A percentile compares a stretch with the other conserved stretches of the same genome.
These are phyloP conservation scores for Ametastegia equiseti DNA, from an alignment of 2,888 invertebrate species.

Conservation along the genomic window DNA sequence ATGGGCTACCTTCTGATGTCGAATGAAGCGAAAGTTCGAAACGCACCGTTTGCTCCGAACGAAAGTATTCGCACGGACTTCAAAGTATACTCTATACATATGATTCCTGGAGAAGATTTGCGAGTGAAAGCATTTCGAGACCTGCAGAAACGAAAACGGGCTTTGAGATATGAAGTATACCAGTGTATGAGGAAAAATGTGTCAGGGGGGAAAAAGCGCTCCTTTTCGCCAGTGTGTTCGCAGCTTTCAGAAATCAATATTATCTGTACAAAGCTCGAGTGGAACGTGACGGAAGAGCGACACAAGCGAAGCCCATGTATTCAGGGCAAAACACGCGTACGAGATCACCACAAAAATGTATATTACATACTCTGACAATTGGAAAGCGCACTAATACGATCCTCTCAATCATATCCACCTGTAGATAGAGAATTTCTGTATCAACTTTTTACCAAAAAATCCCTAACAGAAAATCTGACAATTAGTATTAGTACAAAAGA, in stretches of 20 bases:
- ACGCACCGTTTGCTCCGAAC: conserved; percentile 6
- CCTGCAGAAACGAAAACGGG: background rate
- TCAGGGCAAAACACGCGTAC: conserved; percentile 11
- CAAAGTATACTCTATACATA: too few relatives aligned
- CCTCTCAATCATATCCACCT: background rate
- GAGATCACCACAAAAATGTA: conserved; percentile 14
- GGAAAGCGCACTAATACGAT: background rate
- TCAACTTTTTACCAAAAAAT: too few relatives aligned
- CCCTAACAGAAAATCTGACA: too few relatives aligned
- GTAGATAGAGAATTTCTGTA: too few relatives aligned
- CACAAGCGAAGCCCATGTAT: background rate
- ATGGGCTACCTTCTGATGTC: background rate
- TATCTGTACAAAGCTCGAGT: conserved; percentile 33
- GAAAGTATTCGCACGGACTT: background rate
- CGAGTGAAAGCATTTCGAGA: background rate
- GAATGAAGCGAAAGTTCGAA: conserved; percentile 22
- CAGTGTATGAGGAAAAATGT: background rate
- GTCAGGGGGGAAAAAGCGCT: background rate
- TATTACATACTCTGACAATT: background rate
- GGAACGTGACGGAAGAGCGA: conserved; percentile 40
- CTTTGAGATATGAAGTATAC: conserved; percentile 27
- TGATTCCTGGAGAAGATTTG: background rate
- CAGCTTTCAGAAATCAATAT: conserved; percentile 44
- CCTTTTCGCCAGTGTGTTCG: conserved; percentile 1
- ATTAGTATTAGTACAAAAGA: too few relatives aligned